These are phyloP conservation scores for Gouania willdenowi DNA, from an alignment of 2,797 vertebrate species.

Conservation along the genomic window DNA sequence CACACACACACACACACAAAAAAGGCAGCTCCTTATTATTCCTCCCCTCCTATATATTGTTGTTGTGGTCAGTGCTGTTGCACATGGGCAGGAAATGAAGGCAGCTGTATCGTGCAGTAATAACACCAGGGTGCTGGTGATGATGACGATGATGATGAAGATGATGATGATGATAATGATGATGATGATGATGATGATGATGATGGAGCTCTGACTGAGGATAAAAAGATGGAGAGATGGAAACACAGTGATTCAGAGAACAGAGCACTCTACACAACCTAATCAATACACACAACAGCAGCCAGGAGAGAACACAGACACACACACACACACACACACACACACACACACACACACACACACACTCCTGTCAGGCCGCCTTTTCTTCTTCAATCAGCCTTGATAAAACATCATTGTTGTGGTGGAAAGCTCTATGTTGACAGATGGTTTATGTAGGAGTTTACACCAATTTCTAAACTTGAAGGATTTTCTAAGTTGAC, in stretches of 20 bases:
- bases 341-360: conserved; percentile 48
- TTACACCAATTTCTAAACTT: too few relatives aligned
- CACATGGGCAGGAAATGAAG: conserved; percentile 65
- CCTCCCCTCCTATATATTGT: neutral
- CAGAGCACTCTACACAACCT: conserved; percentile 30
- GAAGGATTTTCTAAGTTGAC: too few relatives aligned
- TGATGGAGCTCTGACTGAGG: conserved; percentile 50
- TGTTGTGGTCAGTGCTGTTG: conserved; percentile 24
- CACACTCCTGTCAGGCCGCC: conserved; percentile 25
- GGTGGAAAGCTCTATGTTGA: too few relatives aligned
- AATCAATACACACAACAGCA: conserved; percentile 45
- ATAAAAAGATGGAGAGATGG: conserved; percentile 37
- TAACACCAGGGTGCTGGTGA: too few relatives aligned
- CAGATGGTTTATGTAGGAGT: too few relatives aligned
- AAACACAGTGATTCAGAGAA: conserved; percentile 50
- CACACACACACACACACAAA: neutral
- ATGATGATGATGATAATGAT: too few relatives aligned
- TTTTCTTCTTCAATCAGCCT: conserved; percentile 26
- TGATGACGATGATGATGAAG: too few relatives aligned
- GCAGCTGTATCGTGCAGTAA: conserved; percentile 54
- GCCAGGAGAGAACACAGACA: conserved; percentile 39
- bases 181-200: too few relatives aligned
- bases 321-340: conserved; percentile 46
- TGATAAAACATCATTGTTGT: neutral
- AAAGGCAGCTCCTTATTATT: neutral